phyloP scores from a whole-genome alignment of 2,888 invertebrate species.

The Strigamia maritima region DNA sequence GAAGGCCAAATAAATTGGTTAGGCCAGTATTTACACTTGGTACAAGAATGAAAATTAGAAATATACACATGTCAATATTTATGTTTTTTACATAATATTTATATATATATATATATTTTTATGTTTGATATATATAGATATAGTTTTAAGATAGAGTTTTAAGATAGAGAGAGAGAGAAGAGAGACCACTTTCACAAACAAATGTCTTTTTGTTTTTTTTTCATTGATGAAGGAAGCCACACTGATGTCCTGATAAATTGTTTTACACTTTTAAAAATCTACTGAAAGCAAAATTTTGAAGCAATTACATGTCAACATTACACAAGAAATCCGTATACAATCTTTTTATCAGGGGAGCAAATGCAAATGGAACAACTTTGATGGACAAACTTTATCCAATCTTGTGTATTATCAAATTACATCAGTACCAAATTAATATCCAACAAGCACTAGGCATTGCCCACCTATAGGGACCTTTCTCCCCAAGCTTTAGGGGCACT shows the following conservation, averaged over 20 bases:
- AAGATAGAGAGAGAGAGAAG: not conserved
- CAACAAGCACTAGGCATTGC: not conserved
- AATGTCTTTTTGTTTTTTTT: not conserved
- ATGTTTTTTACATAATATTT: conserved; percentile 15
- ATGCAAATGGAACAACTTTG: not conserved
- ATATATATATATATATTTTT: not conserved
- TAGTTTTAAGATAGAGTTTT: conserved; percentile 5
- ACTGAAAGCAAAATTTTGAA: not conserved
- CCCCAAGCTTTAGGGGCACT: too few relatives aligned
- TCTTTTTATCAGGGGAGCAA: conserved; percentile 15
- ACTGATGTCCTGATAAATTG: conserved; percentile 9
- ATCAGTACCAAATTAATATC: not conserved
- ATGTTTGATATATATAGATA: not conserved
- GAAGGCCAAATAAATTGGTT: conserved; percentile 2
- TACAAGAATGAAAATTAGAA: conserved; percentile 20
- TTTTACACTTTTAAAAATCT: not conserved
- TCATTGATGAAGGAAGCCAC: conserved; percentile 13
- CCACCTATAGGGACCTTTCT: too few relatives aligned
- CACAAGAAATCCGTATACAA: conserved; percentile 5
- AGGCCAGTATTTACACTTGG: conserved; percentile 7
- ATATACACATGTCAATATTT: conserved; percentile 7
- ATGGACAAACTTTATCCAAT: not conserved
- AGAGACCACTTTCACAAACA: conserved; percentile 16
- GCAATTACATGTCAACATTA: not conserved
- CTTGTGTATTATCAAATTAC: not conserved